A percentile compares a stretch with the other conserved stretches of the same genome.
These are phyloP conservation scores for Hydroisotoma schaefferi DNA, from an alignment of 2,888 invertebrate species.

Conservation along the genomic window DNA sequence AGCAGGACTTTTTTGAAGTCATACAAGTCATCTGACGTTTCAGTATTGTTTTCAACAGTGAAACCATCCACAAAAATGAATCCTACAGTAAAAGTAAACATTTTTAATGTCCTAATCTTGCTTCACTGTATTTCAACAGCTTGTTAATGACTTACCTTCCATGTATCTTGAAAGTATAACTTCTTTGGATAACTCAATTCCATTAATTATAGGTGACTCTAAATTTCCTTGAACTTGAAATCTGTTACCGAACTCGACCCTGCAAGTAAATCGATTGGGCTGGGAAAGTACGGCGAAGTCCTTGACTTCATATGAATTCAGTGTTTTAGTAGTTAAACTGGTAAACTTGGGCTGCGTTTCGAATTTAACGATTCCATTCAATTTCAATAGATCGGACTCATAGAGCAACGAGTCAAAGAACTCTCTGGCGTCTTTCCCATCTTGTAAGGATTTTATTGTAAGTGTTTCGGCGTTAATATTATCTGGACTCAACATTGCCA, in stretches of 20 bases:
- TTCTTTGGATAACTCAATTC: slow-evolving; percentile 24
- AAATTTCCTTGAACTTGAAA: slow-evolving; percentile 13
- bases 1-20: slow-evolving; percentile 26
- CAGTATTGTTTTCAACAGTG: slow-evolving; percentile 20
- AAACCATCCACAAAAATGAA: slow-evolving; percentile 28
- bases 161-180: slow-evolving; percentile 26
- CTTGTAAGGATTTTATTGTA: slow-evolving; percentile 9
- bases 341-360: background rate
- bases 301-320: slow-evolving; percentile 14
- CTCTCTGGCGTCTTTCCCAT: background rate
- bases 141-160: slow-evolving; percentile 19
- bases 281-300: slow-evolving; percentile 27
- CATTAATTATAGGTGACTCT: slow-evolving; percentile 13
- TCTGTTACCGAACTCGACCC: slow-evolving; percentile 12
- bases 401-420: slow-evolving; percentile 19
- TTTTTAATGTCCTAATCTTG: background rate
- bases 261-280: slow-evolving; percentile 34
- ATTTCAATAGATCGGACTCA: background rate
- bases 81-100: slow-evolving; percentile 14
- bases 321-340: slow-evolving; percentile 3
- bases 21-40: slow-evolving; percentile 7
- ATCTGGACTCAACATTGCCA: slow-evolving; percentile 11
- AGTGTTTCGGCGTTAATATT: slow-evolving; percentile 10
- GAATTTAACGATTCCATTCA: slow-evolving; percentile 17
- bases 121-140: background rate